A percentile compares a stretch with the other conserved stretches of the same genome.
These are phyloP conservation scores for Vulpes lagopus DNA, from an alignment of 2,113 vertebrate species.

Conservation along the genomic window DNA sequence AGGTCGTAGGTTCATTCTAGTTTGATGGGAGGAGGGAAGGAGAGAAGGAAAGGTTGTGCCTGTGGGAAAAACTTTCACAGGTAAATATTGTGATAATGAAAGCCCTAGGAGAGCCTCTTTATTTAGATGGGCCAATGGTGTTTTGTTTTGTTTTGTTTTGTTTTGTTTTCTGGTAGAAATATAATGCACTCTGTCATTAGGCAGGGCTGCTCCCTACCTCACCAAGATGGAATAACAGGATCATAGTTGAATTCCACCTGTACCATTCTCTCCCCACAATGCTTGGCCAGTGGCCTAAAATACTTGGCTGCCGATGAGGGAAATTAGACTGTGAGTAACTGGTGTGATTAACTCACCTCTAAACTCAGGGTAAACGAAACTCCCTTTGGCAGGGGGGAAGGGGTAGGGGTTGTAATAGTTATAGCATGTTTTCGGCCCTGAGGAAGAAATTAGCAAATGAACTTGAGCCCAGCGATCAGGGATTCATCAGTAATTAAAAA, in stretches of 20 bases:
- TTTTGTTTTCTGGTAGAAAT: slow-evolving; percentile 34
- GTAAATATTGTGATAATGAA: not conserved
- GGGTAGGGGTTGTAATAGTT: slow-evolving; percentile 6
- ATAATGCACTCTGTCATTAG: not conserved
- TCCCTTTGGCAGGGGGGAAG: not conserved
- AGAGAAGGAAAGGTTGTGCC: not conserved
- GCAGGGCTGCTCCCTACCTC: not conserved
- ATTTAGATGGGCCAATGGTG: not conserved
- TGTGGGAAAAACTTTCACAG: not conserved
- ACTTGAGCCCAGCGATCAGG: not conserved
- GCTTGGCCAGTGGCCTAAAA: slow-evolving; percentile 72
- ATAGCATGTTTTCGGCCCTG: not conserved
- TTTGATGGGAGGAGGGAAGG: not conserved
- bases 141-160: too few relatives aligned
- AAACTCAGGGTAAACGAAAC: slow-evolving; percentile 55
- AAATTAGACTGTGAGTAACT: slow-evolving; percentile 64
- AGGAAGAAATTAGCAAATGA: slow-evolving; percentile 55
- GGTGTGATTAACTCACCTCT: slow-evolving; percentile 55
- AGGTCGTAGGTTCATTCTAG: not conserved
- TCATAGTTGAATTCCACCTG: slow-evolving; percentile 51
- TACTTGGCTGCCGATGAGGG: slow-evolving; percentile 56
- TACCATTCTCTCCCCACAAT: slow-evolving; percentile 55
- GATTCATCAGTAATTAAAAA: slow-evolving; percentile 50
- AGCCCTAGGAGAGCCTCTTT: not conserved
- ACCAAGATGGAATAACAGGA: slow-evolving; percentile 13